phyloP scores from a whole-genome alignment of 2,113 vertebrate species.

The Nesoenas mayeri region DNA sequence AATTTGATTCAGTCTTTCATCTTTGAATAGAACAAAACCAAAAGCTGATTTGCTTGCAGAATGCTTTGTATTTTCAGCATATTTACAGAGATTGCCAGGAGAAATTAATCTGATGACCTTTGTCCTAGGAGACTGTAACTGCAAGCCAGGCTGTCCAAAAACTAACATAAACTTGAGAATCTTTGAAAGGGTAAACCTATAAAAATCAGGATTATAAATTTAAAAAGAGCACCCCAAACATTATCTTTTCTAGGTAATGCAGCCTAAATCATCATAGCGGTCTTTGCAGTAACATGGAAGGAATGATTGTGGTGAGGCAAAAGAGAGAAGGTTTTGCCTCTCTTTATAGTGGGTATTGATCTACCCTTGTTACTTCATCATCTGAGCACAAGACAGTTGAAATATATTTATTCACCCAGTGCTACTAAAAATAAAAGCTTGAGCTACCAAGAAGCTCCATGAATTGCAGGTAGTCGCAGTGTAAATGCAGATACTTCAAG shows the following conservation, averaged over 20 bases:
- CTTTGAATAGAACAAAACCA: background rate
- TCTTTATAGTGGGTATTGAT: background rate
- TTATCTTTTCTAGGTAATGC: background rate
- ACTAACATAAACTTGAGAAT: background rate
- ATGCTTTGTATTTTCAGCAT: background rate
- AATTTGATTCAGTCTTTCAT: background rate
- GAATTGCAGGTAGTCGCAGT: background rate
- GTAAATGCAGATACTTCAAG: background rate
- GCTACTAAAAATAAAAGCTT: background rate
- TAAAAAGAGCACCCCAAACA: background rate
- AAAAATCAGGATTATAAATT: background rate
- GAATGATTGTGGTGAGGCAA: background rate
- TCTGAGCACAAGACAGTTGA: background rate
- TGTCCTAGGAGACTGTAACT: background rate
- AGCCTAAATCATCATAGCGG: background rate
- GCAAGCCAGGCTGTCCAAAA: conserved; percentile 1
- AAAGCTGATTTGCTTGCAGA: background rate
- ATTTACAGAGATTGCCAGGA: background rate
- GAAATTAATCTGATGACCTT: conserved; percentile 6
- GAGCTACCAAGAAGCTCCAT: background rate
- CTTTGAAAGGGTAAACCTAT: background rate
- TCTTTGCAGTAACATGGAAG: background rate
- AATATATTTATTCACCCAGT: background rate
- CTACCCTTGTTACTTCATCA: background rate
- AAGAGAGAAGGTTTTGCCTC: background rate